These are phyloP conservation scores for Podarcis siculus DNA, from an alignment of 2,797 vertebrate genomes.

Conservation along the genomic window DNA sequence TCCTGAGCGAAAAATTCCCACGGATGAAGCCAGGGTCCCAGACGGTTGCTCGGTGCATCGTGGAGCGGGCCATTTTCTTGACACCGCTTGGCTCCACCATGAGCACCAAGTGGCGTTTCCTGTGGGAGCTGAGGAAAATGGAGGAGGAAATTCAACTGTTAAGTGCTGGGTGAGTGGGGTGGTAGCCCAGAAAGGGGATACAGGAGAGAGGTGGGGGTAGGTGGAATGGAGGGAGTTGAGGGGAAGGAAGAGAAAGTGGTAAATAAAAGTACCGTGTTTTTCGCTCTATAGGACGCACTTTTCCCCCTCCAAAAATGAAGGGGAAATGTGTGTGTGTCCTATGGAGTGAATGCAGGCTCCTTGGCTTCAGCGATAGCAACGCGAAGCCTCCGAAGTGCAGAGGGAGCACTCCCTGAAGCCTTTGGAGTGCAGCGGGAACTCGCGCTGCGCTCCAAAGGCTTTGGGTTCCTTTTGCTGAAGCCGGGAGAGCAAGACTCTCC, in stretches of 20 bases:
- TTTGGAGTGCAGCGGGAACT: no score
- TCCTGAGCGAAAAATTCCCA: constrained; percentile 75
- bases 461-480: no score
- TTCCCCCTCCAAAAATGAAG: no score
- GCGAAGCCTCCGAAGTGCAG: no score
- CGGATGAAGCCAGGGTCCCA: constrained; percentile 55
- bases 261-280: neutral
- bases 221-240: neutral
- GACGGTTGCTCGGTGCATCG: constrained; percentile 66
- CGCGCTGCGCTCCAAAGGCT: no score
- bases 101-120: constrained; percentile 68
- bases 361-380: no score
- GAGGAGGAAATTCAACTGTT: rapidly evolving
- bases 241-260: neutral
- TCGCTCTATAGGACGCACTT: no score
- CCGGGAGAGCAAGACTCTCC: no score
- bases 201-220: neutral
- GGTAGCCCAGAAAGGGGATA: neutral
- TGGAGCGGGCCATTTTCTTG: constrained; percentile 57
- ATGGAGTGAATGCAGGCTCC: no score
- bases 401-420: no score
- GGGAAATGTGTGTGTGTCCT: no score
- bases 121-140: neutral
- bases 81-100: constrained; percentile 64
- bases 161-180: rapidly evolving